Conservation (phyloP, 2,797 vertebrate species). For the Oryzias dopingdopingensis region DNA sequence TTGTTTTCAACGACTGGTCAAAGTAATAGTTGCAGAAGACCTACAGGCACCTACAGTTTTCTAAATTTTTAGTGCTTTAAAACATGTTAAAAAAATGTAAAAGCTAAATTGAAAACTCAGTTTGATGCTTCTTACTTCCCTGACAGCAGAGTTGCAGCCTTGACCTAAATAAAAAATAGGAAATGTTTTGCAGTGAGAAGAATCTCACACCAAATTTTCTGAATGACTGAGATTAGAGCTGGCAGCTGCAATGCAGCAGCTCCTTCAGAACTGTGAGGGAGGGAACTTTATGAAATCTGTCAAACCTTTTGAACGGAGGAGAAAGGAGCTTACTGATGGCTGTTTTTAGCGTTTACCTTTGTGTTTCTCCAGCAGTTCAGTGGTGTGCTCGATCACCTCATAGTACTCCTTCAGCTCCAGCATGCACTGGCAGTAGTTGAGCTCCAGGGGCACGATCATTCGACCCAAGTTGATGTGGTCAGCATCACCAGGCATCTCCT, state of each 20-base stretch:
- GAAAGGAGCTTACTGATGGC: no score
- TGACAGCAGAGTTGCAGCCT: no score
- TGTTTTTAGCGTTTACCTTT: slow-evolving; percentile 64
- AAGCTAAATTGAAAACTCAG: no score
- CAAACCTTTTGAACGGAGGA: not conserved
- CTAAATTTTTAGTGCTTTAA: no score
- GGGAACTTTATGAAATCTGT: not conserved
- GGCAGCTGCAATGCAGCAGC: not conserved
- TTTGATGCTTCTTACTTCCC: no score
- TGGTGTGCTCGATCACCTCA: slow-evolving; percentile 78
- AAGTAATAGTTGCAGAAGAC: no score
- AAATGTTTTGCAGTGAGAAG: no score
- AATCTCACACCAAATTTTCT: not conserved
- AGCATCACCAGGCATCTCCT: slow-evolving; percentile 82
- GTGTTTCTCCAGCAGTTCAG: slow-evolving; percentile 78
- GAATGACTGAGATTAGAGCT: not conserved
- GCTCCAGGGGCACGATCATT: slow-evolving; percentile 77
- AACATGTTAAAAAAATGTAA: no score
- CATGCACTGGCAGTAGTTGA: slow-evolving; percentile 85
- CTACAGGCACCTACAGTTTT: no score
- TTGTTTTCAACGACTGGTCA: no score
- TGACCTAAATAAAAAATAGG: no score
- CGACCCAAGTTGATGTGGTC: slow-evolving; percentile 78
- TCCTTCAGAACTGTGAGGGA: not conserved
- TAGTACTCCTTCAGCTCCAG: slow-evolving; percentile 82